Evolutionary conservation across 2,888 invertebrate genomes (phyloP).

Genomic region (Microchrysa polita): DNA sequence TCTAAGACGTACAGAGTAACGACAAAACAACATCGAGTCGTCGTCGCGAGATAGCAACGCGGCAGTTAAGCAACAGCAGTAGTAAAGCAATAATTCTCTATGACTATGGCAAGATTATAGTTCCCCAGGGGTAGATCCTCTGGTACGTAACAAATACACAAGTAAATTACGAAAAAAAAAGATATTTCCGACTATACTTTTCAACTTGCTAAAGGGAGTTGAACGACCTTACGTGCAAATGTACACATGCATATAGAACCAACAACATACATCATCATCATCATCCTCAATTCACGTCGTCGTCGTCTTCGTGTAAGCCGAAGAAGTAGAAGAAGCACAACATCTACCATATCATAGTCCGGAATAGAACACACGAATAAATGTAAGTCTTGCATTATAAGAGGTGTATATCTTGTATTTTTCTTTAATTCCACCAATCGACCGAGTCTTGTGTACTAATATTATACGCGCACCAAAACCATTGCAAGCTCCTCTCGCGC

Average conservation of each 20-base stretch:
- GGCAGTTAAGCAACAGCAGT: too few relatives aligned
- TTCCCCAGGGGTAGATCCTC: slow-evolving; percentile 31
- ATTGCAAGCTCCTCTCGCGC: not conserved
- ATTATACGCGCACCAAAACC: too few relatives aligned
- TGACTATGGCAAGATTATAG: slow-evolving; percentile 32
- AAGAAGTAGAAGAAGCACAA: slow-evolving; percentile 40
- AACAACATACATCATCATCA: slow-evolving; percentile 30
- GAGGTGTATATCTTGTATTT: slow-evolving; percentile 35
- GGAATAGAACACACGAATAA: too few relatives aligned
- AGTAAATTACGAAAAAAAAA: slow-evolving; percentile 34
- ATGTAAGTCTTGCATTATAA: too few relatives aligned
- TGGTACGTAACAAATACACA: slow-evolving; percentile 29
- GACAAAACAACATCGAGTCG: too few relatives aligned
- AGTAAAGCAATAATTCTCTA: slow-evolving; percentile 40
- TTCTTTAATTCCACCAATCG: slow-evolving; percentile 42
- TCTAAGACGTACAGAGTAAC: too few relatives aligned
- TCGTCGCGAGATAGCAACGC: slow-evolving; percentile 29
- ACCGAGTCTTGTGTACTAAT: slow-evolving; percentile 24
- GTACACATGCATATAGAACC: slow-evolving; percentile 46
- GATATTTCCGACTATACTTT: slow-evolving; percentile 32
- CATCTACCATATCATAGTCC: slow-evolving; percentile 30
- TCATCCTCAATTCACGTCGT: not conserved
- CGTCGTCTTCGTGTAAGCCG: too few relatives aligned
- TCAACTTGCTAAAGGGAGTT: slow-evolving; percentile 43
- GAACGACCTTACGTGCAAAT: slow-evolving; percentile 49